phyloP scores from a whole-genome alignment of 2,888 invertebrate genomes.

The Xanthorhoe spadicearia region DNA sequence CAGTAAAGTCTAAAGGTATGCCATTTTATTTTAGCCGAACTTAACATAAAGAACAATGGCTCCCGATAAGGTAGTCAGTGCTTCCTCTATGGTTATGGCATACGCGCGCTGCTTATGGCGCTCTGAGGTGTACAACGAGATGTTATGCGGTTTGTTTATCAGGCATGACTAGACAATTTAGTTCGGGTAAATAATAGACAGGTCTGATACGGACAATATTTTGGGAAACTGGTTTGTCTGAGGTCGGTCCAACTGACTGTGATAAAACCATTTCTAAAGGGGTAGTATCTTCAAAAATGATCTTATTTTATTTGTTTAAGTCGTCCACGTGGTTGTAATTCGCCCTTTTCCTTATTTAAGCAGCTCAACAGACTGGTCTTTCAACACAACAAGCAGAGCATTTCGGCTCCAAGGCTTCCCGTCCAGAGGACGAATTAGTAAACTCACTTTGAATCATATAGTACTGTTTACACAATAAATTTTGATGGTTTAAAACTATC shows the following conservation, averaged over 20 bases:
- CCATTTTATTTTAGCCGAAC: slow-evolving; percentile 21
- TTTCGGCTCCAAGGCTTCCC: not conserved
- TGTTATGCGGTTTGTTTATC: slow-evolving; percentile 7
- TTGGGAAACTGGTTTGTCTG: not conserved
- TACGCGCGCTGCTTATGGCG: slow-evolving; percentile 19
- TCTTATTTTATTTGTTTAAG: no score
- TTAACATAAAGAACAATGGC: slow-evolving; percentile 32
- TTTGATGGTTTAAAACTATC: no score
- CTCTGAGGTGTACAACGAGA: slow-evolving; percentile 6
- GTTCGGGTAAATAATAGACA: no score
- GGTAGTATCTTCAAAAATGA: no score
- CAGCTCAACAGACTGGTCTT: not conserved
- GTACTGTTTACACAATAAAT: not conserved
- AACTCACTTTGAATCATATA: not conserved
- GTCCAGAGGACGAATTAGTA: not conserved
- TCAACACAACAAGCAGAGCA: not conserved
- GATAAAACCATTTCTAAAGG: no score
- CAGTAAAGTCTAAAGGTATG: slow-evolving; percentile 3
- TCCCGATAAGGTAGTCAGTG: slow-evolving; percentile 15
- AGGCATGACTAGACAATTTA: slow-evolving; percentile 1
- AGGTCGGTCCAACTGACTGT: no score
- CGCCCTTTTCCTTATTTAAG: not conserved
- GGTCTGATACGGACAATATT: not conserved
- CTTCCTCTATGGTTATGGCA: slow-evolving; percentile 28
- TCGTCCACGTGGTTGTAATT: not conserved